Conservation (phyloP, 2,113 vertebrate genomes). For the Rhinoptilus africanus region DNA sequence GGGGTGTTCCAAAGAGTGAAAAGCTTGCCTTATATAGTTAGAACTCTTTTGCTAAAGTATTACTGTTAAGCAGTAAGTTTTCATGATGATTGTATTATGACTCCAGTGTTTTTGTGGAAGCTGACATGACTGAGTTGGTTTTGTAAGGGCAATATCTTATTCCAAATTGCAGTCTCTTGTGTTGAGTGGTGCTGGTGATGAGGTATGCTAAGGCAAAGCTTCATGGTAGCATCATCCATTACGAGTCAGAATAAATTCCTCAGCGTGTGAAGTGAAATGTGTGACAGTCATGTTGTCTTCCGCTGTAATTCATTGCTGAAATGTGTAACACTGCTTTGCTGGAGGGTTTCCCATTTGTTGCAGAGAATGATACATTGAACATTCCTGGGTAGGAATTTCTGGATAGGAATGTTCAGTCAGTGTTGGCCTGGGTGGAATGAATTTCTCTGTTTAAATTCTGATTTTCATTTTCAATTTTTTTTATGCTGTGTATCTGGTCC, state of each 20-base stretch:
- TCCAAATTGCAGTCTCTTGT: background rate
- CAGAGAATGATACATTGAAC: background rate
- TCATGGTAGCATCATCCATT: background rate
- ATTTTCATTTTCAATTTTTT: accelerated
- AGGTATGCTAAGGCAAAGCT: background rate
- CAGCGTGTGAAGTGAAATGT: background rate
- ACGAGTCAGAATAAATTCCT: background rate
- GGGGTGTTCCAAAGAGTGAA: background rate
- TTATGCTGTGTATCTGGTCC: background rate
- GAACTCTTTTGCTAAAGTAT: background rate
- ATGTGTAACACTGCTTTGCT: background rate
- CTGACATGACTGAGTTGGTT: background rate
- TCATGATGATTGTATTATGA: background rate
- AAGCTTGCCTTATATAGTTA: background rate
- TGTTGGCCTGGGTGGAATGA: background rate
- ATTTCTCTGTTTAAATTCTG: background rate
- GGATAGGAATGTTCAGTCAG: background rate
- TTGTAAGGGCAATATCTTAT: background rate
- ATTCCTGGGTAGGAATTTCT: background rate
- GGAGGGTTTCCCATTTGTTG: background rate
- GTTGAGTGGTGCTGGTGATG: background rate
- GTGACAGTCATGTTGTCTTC: background rate
- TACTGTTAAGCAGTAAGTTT: background rate
- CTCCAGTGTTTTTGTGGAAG: background rate
- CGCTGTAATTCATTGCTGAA: background rate